A percentile compares a stretch with the other conserved stretches of the same genome.
These are phyloP conservation scores for Phataginus tetradactyla DNA, from an alignment of 2,797 vertebrate genomes.

Conservation along the genomic window DNA sequence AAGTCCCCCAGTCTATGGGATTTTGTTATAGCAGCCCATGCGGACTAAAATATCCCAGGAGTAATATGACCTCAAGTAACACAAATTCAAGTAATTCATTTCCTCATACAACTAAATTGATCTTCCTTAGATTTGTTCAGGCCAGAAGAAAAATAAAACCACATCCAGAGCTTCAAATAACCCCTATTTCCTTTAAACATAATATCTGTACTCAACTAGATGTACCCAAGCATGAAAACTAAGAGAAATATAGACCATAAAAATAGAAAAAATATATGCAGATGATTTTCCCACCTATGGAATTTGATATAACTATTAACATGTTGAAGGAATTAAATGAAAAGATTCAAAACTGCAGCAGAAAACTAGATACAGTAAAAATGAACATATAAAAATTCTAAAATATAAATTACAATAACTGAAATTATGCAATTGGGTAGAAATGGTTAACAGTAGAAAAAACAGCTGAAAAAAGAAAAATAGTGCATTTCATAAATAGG, in stretches of 20 bases:
- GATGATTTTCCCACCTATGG: background rate
- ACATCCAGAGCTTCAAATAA: background rate
- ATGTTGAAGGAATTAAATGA: background rate
- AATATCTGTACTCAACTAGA: background rate
- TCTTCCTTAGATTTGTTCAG: background rate
- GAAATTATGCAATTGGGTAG: background rate
- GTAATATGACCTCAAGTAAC: background rate
- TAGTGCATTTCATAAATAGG: background rate
- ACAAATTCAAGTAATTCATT: background rate
- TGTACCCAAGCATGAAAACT: background rate
- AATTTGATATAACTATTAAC: background rate
- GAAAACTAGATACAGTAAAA: background rate
- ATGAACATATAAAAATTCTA: background rate
- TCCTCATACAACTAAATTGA: background rate
- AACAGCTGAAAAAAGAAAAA: background rate
- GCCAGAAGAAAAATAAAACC: background rate
- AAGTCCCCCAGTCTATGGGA: background rate
- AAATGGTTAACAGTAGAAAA: background rate
- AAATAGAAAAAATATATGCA: background rate
- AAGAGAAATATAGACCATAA: background rate
- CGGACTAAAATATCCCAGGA: background rate
- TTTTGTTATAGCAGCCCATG: background rate
- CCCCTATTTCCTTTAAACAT: background rate
- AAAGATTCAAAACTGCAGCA: background rate
- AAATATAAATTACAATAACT: background rate